Percentiles rank a stretch among this genome's conserved stretches.
Conservation (phyloP, 2,888 invertebrate genomes). For the Tethea ocularis region DNA sequence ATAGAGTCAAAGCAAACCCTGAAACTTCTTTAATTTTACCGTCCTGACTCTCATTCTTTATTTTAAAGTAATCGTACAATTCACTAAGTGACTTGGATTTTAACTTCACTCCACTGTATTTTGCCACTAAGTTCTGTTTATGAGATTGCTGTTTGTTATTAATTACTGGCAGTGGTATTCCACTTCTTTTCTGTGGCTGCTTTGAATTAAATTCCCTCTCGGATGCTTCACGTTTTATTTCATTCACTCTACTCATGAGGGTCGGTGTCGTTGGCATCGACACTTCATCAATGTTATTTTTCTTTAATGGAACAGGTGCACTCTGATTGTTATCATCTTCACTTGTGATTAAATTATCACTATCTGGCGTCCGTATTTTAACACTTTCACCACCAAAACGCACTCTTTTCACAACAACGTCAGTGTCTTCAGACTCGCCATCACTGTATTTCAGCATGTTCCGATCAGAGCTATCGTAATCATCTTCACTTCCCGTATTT, state of each 20-base stretch:
- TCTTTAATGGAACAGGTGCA: conserved; percentile 31
- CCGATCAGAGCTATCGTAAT: conserved; percentile 73
- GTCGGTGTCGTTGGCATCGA: conserved; percentile 48
- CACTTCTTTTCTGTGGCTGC: conserved; percentile 57
- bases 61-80: conserved; percentile 76
- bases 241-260: conserved; percentile 60
- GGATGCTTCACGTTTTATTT: conserved; percentile 61
- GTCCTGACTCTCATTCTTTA: conserved; percentile 59
- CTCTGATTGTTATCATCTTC: conserved; percentile 75
- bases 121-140: conserved; percentile 42
- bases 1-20: conserved; percentile 64
- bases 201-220: conserved; percentile 50
- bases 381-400: conserved; percentile 94
- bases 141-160: conserved; percentile 45
- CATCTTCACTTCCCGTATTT: conserved; percentile 73
- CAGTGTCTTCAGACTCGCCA: conserved; percentile 84
- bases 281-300: conserved; percentile 48
- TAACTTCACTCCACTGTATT: conserved; percentile 62
- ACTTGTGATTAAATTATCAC: conserved; percentile 87
- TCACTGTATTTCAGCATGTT: conserved; percentile 85
- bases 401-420: conserved; percentile 86
- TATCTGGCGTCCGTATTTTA: conserved; percentile 93
- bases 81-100: conserved; percentile 80
- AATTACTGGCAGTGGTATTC: conserved; percentile 74
- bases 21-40: conserved; percentile 52